A percentile compares a stretch with the other conserved stretches of the same genome.
These are phyloP conservation scores for Erynnis tages DNA, from an alignment of 2,888 invertebrate species.

Conservation along the genomic window DNA sequence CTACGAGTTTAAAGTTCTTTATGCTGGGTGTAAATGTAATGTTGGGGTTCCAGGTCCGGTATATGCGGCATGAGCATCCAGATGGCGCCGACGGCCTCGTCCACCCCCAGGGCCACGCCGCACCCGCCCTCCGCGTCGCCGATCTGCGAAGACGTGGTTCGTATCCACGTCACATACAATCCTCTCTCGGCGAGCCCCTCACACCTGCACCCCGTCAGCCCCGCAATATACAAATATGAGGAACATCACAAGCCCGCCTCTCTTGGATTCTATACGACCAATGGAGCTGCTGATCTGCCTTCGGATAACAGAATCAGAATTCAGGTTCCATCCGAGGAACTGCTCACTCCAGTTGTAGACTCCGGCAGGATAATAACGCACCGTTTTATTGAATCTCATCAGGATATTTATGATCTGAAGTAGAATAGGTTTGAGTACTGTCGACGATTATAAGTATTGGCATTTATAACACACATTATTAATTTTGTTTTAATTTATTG, in stretches of 20 bases:
- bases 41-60: conserved; percentile 72
- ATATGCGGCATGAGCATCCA: conserved; percentile 78
- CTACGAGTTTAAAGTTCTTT: no score
- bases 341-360: conserved; percentile 84
- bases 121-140: conserved; percentile 84
- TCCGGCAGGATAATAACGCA: conserved; percentile 77
- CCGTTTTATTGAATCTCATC: conserved; percentile 64
- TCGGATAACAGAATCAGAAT: conserved; percentile 88
- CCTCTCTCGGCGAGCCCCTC: conserved; percentile 78
- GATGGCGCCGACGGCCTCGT: conserved; percentile 78
- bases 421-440: conserved; percentile 40
- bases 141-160: conserved; percentile 83
- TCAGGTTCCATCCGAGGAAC: conserved; percentile 85
- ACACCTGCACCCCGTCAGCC: conserved; percentile 71
- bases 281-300: conserved; percentile 75
- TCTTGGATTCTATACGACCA: conserved; percentile 75
- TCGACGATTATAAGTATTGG: no score
- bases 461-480: no score
- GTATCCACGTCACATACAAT: conserved; percentile 90
- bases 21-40: no score
- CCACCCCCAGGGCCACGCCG: conserved; percentile 85
- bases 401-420: conserved; percentile 68
- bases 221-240: conserved; percentile 63
- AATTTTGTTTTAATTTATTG: no score
- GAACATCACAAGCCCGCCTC: conserved; percentile 68